Evolutionary conservation across 2,888 invertebrate genomes (phyloP), one percentile per base, ranked within the genome.

Genomic region (Lasioglossum marginatum): DNA sequence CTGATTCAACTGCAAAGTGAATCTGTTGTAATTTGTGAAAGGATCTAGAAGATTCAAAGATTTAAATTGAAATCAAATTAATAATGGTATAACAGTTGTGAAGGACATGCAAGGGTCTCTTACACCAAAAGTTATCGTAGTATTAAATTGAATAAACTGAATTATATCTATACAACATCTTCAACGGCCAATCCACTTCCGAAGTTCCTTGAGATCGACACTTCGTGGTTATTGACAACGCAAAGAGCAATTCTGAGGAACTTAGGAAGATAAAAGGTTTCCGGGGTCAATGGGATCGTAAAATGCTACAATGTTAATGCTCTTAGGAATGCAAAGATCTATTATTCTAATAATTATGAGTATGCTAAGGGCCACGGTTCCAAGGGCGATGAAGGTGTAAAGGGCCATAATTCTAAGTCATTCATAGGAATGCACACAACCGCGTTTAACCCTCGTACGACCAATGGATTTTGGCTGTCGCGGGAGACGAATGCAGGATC

Each of bases 301-400:
- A n/a, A 57, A 57, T n/a, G n/a, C 12, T n/a, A 57, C n/a, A 57
- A 57, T 57, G n/a, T 12, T 57, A 12, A 57, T 57, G 57, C 57
- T 57, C 57, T 70, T 23, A 27, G 19, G 45, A 48, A 27, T 74
- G 80, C 79, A 89, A 75, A 86, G 57, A 81, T n/a, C 57, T 57
- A n/a, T n/a, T 57, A 57, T 57, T 12, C 57, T 57, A 57, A 57
- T n/a, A n/a, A n/a, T n/a, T 57, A 57, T 12, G n/a, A n/a, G 57
- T 12, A 12, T 12, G 57, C 57, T 12, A 57, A 12, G n/a, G 57
- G n/a, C n/a, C 57, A 57, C 57, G 57, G 57, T 57, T 57, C 12
- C 57, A 27, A n/a, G n/a, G 12, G n/a, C n/a, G 3, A n/a, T 12
- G n/a, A 12, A n/a, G 57, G 19, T 57, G 57, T n/a, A 57, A 27